Percentiles rank a stretch among this genome's conserved stretches.
Evolutionary conservation across 2,797 vertebrate genomes (phyloP).

Genomic region (Muscicapa striata): DNA sequence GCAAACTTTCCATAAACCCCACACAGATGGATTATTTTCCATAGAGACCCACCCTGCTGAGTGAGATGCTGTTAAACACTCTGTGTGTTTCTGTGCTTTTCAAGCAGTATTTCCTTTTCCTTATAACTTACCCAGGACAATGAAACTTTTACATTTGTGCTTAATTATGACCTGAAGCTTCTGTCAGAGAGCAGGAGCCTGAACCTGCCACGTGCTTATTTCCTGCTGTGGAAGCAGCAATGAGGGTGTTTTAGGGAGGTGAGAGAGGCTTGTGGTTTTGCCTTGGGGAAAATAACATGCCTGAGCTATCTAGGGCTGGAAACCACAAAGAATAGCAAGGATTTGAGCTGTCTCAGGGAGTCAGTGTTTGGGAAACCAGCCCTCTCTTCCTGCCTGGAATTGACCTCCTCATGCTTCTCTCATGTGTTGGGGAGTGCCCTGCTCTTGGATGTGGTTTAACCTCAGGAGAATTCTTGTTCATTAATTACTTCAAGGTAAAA

Average conservation of each 20-base stretch:
- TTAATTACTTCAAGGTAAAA: background rate
- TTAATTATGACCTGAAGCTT: background rate
- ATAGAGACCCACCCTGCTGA: background rate
- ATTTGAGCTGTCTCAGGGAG: background rate
- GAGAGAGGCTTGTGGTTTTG: background rate
- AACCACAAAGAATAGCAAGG: background rate
- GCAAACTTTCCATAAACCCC: background rate
- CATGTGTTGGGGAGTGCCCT: rapidly evolving
- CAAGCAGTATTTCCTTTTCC: background rate
- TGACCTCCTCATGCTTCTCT: background rate
- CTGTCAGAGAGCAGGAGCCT: background rate
- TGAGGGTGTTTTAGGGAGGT: background rate
- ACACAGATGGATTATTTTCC: background rate
- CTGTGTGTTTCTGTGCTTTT: background rate
- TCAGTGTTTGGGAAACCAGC: background rate
- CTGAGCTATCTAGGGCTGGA: background rate
- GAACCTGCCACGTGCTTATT: background rate
- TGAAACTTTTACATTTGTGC: background rate
- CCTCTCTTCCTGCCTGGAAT: background rate
- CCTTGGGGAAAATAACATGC: background rate
- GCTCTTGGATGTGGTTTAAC: background rate
- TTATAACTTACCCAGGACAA: background rate
- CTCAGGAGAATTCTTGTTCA: background rate
- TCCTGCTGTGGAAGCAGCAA: background rate
- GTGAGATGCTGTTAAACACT: background rate